Conservation (phyloP, 64 coral and sea anemone species). For the Cladopsammia gracilis region DNA sequence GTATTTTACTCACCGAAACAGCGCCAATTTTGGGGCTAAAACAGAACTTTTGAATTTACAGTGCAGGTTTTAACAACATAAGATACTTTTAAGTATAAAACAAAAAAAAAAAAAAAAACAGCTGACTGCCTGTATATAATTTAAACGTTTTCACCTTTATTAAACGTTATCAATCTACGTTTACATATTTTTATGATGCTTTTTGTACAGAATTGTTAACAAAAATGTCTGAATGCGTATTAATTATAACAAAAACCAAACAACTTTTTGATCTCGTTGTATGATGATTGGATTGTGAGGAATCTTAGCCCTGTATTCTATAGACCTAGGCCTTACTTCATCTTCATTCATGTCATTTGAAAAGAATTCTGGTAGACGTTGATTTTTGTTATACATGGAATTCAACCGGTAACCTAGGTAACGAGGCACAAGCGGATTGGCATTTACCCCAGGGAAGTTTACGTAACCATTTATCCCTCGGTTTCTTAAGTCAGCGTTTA, state of each 20-base stretch:
- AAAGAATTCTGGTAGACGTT: not conserved
- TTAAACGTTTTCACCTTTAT: too few species aligned
- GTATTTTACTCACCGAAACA: too few species aligned
- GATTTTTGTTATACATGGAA: not conserved
- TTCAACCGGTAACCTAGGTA: not conserved
- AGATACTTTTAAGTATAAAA: too few species aligned
- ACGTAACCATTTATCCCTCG: not conserved
- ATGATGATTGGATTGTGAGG: not conserved
- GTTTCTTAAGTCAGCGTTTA: not conserved
- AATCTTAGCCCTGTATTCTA: not conserved
- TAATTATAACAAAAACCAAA: not conserved
- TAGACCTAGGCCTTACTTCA: not conserved
- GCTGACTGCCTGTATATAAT: too few species aligned
- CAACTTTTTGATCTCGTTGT: not conserved
- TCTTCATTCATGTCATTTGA: not conserved
- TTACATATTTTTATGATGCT: too few species aligned
- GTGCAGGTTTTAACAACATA: too few species aligned
- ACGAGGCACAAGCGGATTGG: not conserved
- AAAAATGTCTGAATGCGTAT: too few species aligned
- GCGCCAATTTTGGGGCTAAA: too few species aligned
- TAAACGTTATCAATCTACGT: too few species aligned
- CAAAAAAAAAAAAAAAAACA: too few species aligned
- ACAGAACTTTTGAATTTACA: too few species aligned
- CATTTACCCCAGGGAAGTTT: not conserved
- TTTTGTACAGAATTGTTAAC: too few species aligned